Base-by-base conservation (phyloP, 2,888 invertebrate species). In the Lottia scabra region DNA sequence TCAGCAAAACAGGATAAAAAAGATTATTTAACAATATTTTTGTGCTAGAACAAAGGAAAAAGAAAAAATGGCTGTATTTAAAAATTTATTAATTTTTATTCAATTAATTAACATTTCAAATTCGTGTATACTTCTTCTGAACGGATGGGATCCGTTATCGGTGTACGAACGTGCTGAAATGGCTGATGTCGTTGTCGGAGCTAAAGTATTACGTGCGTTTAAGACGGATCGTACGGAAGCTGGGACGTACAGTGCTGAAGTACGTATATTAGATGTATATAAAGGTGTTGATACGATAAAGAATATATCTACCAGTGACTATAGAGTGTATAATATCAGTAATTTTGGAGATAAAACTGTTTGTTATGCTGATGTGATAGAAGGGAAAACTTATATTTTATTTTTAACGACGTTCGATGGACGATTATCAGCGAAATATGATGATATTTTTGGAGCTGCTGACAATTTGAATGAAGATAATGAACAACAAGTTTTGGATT, bases 381-480 rank as follows among this genome's bases (percentile, higher is more conserved):
- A 76, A 6, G 87, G 85, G 6, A 80, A 84, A 68, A 80, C 77
- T 5, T 88, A 88, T 75, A 80, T 88, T n/a, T 75, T 89, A 6
- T 89, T 89, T 71, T 71, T 88, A 71, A 87, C 87, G 15, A 77
- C 83, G 5, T 87, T 81, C 68, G 80, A 85, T 64, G 81, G 80
- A 15, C 77, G 85, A 43, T 75, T 89, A 44, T 86, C 88, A 0
- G 89, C 87, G 6, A 87, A 87, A 75, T 88, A 88, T 76, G 88
- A 89, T 73, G 89, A 89, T 75, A 83, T 88, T 26, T 88, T 88
- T 72, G 88, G 88, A 13, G 88, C 88, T 3, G 83, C 82, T 0
- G 80, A 82, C 4, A 80, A 83, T 44, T 84, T 79, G 70, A 82
- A 83, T 1, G 77, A 80, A 30, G 78, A 79, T 1, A 85, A 81